Evolutionary conservation across 2,113 vertebrate species (phyloP).

Genomic region (Mixornis gularis): DNA sequence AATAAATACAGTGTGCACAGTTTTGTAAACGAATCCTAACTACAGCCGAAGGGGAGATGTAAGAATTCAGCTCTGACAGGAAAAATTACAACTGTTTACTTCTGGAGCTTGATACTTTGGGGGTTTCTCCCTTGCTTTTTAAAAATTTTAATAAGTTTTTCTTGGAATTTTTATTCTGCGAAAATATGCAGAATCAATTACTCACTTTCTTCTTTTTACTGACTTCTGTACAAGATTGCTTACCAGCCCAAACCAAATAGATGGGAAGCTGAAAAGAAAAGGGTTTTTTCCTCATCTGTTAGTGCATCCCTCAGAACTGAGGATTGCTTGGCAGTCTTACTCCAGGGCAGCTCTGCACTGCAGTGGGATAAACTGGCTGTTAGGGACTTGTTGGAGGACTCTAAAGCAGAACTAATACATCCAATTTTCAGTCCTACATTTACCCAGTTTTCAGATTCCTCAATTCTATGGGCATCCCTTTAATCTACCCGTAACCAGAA

Average conservation of each 20-base stretch:
- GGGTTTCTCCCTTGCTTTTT: not conserved
- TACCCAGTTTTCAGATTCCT: not conserved
- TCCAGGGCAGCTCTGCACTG: not conserved
- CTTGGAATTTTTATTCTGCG: not conserved
- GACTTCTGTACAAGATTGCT: not conserved
- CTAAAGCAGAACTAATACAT: not conserved
- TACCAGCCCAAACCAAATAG: not conserved
- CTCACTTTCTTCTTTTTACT: not conserved
- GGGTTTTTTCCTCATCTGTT: not conserved
- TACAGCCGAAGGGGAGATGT: constrained; percentile 14
- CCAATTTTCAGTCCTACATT: accelerated
- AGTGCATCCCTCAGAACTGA: not conserved
- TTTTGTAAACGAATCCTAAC: constrained; percentile 42
- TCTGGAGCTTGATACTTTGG: not conserved
- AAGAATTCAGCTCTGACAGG: constrained; percentile 33
- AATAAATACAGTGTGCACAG: constrained; percentile 24
- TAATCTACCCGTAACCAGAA: not conserved
- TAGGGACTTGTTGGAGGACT: not conserved
- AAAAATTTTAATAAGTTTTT: not conserved
- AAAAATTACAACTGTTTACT: constrained; percentile 44
- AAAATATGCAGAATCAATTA: not conserved
- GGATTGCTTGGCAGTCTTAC: not conserved
- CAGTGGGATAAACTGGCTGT: not conserved
- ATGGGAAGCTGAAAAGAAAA: not conserved
- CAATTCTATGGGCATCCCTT: not conserved